Evolutionary conservation across 1,140 invertebrate genomes (phyloP).

Genomic region (Protaetia brevitarsis): DNA sequence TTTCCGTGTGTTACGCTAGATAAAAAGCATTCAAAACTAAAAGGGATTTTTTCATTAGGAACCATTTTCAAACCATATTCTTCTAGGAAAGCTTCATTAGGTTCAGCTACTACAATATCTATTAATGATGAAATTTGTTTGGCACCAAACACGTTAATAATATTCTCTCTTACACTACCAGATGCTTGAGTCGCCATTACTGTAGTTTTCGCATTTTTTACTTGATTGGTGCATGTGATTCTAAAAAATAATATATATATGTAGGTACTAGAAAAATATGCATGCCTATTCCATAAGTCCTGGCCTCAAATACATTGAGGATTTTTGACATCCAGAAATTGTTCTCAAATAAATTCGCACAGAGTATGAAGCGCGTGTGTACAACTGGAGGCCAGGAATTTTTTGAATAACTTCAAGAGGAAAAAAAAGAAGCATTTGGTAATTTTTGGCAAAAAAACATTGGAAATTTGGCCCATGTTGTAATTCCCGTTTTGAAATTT

Average conservation of each 20-base stretch:
- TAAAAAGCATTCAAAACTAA: conserved; percentile 73
- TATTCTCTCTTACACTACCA: conserved; percentile 72
- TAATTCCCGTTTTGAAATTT: no score
- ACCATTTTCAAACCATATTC: conserved; percentile 54
- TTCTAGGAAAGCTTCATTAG: conserved; percentile 48
- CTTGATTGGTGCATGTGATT: conserved; percentile 75
- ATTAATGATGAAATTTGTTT: conserved; percentile 71
- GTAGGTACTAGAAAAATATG: not conserved
- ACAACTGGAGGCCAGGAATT: no score
- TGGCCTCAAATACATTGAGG: no score
- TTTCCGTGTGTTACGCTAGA: conserved; percentile 82
- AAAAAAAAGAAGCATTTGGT: no score
- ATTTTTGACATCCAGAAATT: no score
- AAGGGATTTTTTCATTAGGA: conserved; percentile 42
- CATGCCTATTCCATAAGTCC: no score
- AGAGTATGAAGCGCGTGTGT: no score
- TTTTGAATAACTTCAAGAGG: no score
- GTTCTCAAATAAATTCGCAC: no score
- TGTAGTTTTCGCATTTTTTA: conserved; percentile 59
- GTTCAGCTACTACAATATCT: conserved; percentile 53
- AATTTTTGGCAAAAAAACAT: no score
- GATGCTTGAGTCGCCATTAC: conserved; percentile 75
- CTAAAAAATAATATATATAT: conserved; percentile 50
- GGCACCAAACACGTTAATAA: conserved; percentile 81
- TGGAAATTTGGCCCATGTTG: no score